Base-by-base conservation (phyloP, 2,888 invertebrate genomes). In the Pinctada fucata region DNA sequence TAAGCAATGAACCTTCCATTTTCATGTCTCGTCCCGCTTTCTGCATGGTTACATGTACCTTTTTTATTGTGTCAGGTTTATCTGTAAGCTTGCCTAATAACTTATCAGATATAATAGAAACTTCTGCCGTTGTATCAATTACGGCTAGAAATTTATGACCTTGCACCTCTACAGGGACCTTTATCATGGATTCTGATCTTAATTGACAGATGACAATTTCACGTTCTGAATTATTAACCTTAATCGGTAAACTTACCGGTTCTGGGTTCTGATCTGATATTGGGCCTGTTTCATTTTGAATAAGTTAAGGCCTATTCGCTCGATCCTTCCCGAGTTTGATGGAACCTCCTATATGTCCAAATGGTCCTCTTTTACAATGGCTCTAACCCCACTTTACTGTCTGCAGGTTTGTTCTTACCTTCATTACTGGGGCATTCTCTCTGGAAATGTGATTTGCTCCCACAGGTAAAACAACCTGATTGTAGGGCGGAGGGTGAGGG, bases 61-160 rank as follows among this genome's bases (percentile, higher is more conserved):
- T 70, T 51, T 58, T 72, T 3, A 82, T 47, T 16, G 72, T 75
- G 13, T 49, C 10, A 16, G 82, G 82, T 50, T 65, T 76, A 3
- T 16, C 49, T 45, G 67, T 72, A 0, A 83, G 68, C 8, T 50
- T 45, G 4, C 70, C 51, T 67, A 72, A 84, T 3, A 83, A 50
- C 52, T 65, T 52, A 63, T 81, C 80, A 10, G 81, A 82, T n/a
- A 85, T 76, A 13, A 83, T 78, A 13, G 82, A 80, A 2, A 82
- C 77, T 58, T 84, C 78, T 8, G 82, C 83, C 13, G 80, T 83
- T 0, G 82, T 77, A 49, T 83, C 80, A 3, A 82, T 70, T 3
- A 78, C 78, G 1, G 82, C 81, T 67, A 48, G n/a, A 13, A 10
- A 4, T 79, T 75, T 67, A 68, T 50, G 6, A 3, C 31, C 66